Base-by-base conservation (phyloP, 2,113 vertebrate species). In the Carassius carassius region DNA sequence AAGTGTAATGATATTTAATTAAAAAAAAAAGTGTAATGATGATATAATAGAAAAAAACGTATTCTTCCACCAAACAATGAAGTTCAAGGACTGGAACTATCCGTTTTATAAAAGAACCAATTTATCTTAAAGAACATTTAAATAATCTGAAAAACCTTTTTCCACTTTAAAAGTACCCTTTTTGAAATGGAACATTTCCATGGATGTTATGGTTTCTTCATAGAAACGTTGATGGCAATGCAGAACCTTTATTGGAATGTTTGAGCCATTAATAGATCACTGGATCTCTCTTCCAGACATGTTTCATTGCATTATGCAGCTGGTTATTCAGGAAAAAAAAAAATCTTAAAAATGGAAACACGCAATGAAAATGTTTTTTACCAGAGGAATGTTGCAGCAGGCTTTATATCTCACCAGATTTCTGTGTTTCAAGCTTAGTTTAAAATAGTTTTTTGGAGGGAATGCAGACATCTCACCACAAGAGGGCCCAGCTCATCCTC, bases 381-480 rank as follows among this genome's bases (percentile, higher is more conserved):
- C 63, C 47, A 12, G 37, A 37, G 11, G n/a, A 3, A 9, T 78
- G 19, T 60, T 23, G 0, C 54, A 78, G 76, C 11, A n/a, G 75
- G 17, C 41, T 78, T 51, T 75, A 54, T 32, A 37, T n/a, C 41
- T 67, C 5, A 51, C 10, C 67, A 51, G 51, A 44, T 16, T 2
- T 79, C 77, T 44, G 35, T 80, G 25, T 80, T 65, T 16, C 23
- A 29, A 49, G 23, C 23, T 7, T 14, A 23, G 37, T 78, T 47
- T 67, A 81, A 54, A 75, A 75, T 51, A 0, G 23, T 51, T 67
- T 51, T 63, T 44, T 2, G 41, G 14, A 44, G 41, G 14, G 60
- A 44, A 77, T 85, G n/a, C 6, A 77, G 58, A 77, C 74, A 51
- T 19, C 63, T 51, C n/a, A 21, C 78, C 78, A 67, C 78, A 67